These are phyloP conservation scores for Caenorhabditis briggsae DNA, from an alignment of 1,140 invertebrate species.

Conservation along the genomic window DNA sequence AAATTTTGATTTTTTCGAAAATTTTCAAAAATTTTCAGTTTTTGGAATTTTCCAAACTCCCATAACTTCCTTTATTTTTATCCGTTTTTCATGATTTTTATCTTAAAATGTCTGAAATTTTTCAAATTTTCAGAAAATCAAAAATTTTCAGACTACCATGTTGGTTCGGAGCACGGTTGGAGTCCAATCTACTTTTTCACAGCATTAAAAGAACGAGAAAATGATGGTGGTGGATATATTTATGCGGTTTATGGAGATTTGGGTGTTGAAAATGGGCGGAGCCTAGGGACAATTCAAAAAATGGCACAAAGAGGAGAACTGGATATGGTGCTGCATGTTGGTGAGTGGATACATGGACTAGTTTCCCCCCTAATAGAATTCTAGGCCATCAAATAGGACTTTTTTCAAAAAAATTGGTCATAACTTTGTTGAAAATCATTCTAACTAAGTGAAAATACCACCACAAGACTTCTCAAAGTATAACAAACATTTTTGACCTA, in stretches of 20 bases:
- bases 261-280: constrained; percentile 81
- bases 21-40: too few relatives aligned
- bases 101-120: constrained; percentile 15
- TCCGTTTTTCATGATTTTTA: too few relatives aligned
- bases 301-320: constrained; percentile 79
- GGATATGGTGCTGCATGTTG: constrained; percentile 81
- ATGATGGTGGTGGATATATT: constrained; percentile 78
- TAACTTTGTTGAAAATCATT: too few relatives aligned
- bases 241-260: constrained; percentile 81
- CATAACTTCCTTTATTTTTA: too few relatives aligned
- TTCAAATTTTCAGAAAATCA: background rate
- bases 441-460: too few relatives aligned
- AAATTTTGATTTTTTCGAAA: too few relatives aligned
- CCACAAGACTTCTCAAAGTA: too few relatives aligned
- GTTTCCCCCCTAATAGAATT: too few relatives aligned
- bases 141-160: constrained; percentile 77
- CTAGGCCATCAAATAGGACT: too few relatives aligned
- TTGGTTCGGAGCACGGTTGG: constrained; percentile 78
- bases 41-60: too few relatives aligned
- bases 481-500: too few relatives aligned
- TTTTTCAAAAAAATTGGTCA: too few relatives aligned
- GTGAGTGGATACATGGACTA: constrained; percentile 60
- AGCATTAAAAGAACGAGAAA: constrained; percentile 72
- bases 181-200: constrained; percentile 79
- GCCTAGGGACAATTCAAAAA: constrained; percentile 79